Conservation (phyloP, 2,888 invertebrate genomes). For the Leptinotarsa tumamoca region DNA sequence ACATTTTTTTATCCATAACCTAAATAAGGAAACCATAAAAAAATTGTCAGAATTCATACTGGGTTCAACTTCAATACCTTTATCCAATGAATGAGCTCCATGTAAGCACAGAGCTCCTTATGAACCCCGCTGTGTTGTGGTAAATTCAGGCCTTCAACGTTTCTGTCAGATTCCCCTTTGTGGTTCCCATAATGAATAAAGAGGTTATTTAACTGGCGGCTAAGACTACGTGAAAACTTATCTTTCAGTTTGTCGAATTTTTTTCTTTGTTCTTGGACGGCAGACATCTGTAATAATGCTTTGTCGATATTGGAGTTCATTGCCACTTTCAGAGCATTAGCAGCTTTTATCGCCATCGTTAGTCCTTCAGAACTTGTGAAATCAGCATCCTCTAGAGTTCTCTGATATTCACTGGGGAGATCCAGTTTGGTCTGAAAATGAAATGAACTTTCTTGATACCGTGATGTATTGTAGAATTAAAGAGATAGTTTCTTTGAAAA, state of each 20-base stretch:
- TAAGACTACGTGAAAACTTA: constrained; percentile 85
- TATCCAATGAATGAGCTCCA: constrained; percentile 92
- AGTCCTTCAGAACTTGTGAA: constrained; percentile 75
- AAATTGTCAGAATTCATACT: background rate
- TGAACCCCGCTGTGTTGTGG: constrained; percentile 86
- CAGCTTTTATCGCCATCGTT: constrained; percentile 76
- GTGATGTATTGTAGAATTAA: too few species aligned
- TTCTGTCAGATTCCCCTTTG: constrained; percentile 73
- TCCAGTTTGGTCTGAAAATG: constrained; percentile 74
- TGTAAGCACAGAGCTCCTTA: constrained; percentile 86
- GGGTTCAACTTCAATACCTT: constrained; percentile 67
- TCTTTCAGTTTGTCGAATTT: constrained; percentile 82
- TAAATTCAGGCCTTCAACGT: constrained; percentile 71
- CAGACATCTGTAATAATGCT: constrained; percentile 75
- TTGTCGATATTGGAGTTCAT: constrained; percentile 77
- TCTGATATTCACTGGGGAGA: constrained; percentile 75
- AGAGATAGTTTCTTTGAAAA: too few species aligned
- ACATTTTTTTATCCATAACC: constrained; percentile 85
- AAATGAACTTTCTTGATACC: constrained; percentile 10
- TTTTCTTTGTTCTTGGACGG: constrained; percentile 83
- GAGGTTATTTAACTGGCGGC: constrained; percentile 92
- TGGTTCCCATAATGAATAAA: constrained; percentile 91
- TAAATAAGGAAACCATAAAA: constrained; percentile 39
- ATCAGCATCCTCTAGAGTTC: constrained; percentile 79
- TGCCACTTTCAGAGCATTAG: constrained; percentile 80